Conservation (phyloP, 1,140 invertebrate genomes). For the Agrypnia vestita region DNA sequence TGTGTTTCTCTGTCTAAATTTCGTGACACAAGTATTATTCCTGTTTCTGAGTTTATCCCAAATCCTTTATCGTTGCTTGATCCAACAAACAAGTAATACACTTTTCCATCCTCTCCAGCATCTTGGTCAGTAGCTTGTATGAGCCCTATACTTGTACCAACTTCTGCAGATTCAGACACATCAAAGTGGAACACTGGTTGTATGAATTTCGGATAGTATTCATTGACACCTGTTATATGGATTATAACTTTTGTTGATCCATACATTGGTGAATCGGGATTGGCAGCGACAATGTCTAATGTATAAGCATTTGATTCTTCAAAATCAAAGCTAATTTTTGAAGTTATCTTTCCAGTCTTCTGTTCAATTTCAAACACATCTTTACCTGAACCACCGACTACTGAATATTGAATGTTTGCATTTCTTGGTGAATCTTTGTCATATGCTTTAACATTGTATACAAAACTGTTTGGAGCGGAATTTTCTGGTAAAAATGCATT, state of each 20-base stretch:
- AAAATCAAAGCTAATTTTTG: slow-evolving; percentile 89
- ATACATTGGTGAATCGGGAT: slow-evolving; percentile 89
- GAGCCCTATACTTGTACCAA: slow-evolving; percentile 89
- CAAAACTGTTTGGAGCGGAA: slow-evolving; percentile 81
- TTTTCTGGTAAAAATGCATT: slow-evolving; percentile 90
- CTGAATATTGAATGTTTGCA: slow-evolving; percentile 89
- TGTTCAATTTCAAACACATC: slow-evolving; percentile 85
- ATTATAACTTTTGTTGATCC: slow-evolving; percentile 83
- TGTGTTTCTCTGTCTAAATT: slow-evolving; percentile 93
- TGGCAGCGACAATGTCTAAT: slow-evolving; percentile 88
- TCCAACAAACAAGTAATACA: slow-evolving; percentile 94
- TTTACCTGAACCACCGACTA: slow-evolving; percentile 84
- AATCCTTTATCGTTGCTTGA: slow-evolving; percentile 95
- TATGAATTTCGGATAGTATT: slow-evolving; percentile 93
- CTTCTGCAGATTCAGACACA: slow-evolving; percentile 92
- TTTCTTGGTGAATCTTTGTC: slow-evolving; percentile 95
- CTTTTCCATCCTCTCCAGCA: slow-evolving; percentile 90
- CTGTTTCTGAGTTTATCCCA: slow-evolving; percentile 87
- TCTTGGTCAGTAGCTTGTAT: slow-evolving; percentile 94
- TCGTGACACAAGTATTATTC: slow-evolving; percentile 87
- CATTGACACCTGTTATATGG: slow-evolving; percentile 91
- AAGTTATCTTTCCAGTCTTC: slow-evolving; percentile 84
- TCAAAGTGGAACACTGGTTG: slow-evolving; percentile 94
- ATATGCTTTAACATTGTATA: slow-evolving; percentile 84
- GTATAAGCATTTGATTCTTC: slow-evolving; percentile 87